Conservation (phyloP, 2,797 vertebrate species). For the Serranus cabrilla region DNA sequence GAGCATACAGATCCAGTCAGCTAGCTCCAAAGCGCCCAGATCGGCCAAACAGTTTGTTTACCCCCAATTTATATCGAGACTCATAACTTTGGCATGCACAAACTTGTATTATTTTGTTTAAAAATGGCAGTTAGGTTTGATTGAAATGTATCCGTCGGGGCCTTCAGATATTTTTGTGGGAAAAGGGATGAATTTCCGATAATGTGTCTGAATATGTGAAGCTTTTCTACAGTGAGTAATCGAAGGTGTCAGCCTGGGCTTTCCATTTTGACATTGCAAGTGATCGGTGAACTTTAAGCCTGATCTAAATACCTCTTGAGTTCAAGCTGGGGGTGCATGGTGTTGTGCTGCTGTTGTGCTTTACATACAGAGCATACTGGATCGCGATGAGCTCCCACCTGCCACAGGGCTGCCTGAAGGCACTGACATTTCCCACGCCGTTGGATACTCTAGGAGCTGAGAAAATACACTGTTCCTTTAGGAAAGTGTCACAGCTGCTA, state of each 20-base stretch:
- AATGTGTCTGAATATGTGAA: background rate
- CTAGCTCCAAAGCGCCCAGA: constrained; percentile 45
- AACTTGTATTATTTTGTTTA: background rate
- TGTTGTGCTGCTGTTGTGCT: constrained; percentile 43
- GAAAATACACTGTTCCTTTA: constrained; percentile 51
- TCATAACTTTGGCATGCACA: background rate
- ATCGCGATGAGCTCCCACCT: constrained; percentile 62
- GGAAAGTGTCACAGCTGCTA: constrained; percentile 59
- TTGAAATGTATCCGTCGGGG: background rate
- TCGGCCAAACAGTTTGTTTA: constrained; percentile 69
- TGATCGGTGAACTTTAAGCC: constrained; percentile 43
- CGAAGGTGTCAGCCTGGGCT: background rate
- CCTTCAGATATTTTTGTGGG: background rate
- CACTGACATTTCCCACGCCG: constrained; percentile 72
- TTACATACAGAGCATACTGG: constrained; percentile 52
- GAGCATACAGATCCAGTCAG: constrained; percentile 68
- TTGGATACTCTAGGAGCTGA: constrained; percentile 39
- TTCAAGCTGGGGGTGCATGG: constrained; percentile 34
- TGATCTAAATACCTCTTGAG: constrained; percentile 50
- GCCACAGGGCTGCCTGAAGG: constrained; percentile 72
- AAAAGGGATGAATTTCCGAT: background rate
- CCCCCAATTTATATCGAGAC: constrained; percentile 30
- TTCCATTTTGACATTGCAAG: constrained; percentile 28
- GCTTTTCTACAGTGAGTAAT: background rate
- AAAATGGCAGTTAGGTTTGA: background rate